Evolutionary conservation across 1,140 invertebrate genomes (phyloP).

Genomic region (Contarinia nasturtii): DNA sequence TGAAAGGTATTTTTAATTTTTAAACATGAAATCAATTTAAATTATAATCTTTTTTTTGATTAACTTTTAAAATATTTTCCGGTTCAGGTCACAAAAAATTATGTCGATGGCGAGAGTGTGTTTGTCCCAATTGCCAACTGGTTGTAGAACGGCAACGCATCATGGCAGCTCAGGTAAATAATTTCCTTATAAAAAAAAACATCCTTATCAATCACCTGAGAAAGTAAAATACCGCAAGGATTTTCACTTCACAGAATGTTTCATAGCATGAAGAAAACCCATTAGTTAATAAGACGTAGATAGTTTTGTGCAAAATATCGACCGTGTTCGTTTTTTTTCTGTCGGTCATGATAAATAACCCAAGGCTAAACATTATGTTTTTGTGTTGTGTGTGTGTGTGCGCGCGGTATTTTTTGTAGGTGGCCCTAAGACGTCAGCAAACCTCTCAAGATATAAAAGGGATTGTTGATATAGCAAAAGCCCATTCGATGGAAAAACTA

Average conservation of each 20-base stretch:
- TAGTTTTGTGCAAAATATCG: neutral
- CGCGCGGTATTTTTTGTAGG: too few species aligned
- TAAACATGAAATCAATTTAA: too few species aligned
- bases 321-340: neutral
- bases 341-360: neutral
- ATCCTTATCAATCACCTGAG: too few species aligned
- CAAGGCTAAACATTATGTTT: neutral
- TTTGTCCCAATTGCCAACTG: conserved; percentile 68
- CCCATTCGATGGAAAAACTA: conserved; percentile 23
- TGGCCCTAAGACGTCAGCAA: conserved; percentile 42
- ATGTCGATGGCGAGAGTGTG: conserved; percentile 60
- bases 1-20: too few species aligned
- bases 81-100: conserved; percentile 70
- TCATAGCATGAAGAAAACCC: neutral
- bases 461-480: conserved; percentile 5
- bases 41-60: too few species aligned
- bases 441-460: conserved; percentile 27
- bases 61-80: too few species aligned
- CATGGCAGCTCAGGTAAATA: conserved; percentile 71
- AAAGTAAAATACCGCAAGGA: too few species aligned
- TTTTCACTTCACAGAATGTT: too few species aligned
- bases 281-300: neutral
- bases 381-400: conserved; percentile 73
- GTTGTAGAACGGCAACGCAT: conserved; percentile 73
- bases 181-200: too few species aligned